Evolutionary conservation across 2,888 invertebrate species (phyloP).

Genomic region (Noctua comes): DNA sequence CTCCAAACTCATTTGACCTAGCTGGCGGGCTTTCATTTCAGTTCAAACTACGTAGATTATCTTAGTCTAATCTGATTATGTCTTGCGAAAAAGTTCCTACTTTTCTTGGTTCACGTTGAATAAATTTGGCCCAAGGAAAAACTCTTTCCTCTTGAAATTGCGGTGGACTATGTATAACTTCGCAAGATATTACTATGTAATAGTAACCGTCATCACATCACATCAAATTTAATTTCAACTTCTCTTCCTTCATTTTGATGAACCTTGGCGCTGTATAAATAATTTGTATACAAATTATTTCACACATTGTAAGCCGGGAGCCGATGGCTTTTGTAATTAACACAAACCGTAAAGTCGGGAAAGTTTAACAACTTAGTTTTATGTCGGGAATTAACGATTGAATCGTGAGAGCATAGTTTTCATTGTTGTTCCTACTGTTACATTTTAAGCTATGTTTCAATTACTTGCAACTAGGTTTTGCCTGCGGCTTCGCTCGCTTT

Average conservation of each 20-base stretch:
- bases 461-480: not conserved
- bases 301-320: constrained; percentile 58
- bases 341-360: constrained; percentile 61
- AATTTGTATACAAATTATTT: constrained; percentile 53
- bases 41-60: constrained; percentile 27
- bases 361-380: constrained; percentile 69
- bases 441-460: constrained; percentile 46
- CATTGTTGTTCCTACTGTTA: constrained; percentile 56
- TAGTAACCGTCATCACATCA: constrained; percentile 11
- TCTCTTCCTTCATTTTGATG: constrained; percentile 32
- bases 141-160: not conserved
- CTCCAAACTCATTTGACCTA: not conserved
- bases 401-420: constrained; percentile 70
- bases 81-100: constrained; percentile 19
- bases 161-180: not conserved
- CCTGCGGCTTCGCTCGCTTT: too few relatives aligned
- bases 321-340: constrained; percentile 66
- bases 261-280: constrained; percentile 36
- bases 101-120: constrained; percentile 5
- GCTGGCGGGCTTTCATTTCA: constrained; percentile 10
- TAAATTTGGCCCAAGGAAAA: constrained; percentile 23
- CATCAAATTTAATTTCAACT: constrained; percentile 37
- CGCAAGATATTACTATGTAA: not conserved
- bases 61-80: constrained; percentile 38
- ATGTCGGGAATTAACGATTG: constrained; percentile 74